These are phyloP conservation scores for Drosophila jambulina DNA, from an alignment of 1,140 invertebrate species.

Conservation along the genomic window DNA sequence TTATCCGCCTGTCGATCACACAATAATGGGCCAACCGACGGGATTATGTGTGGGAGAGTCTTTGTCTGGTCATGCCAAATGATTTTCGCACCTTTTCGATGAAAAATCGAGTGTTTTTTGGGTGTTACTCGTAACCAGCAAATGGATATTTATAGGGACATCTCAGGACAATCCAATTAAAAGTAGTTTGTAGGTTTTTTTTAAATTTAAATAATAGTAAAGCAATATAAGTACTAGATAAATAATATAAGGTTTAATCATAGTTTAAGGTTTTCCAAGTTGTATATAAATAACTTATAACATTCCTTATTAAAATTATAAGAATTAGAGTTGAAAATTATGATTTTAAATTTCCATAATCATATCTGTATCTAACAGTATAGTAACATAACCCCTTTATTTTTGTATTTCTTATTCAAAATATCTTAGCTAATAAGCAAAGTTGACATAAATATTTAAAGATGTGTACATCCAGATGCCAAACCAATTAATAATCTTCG, in stretches of 20 bases:
- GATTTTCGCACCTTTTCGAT: constrained; percentile 74
- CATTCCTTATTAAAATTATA: too few relatives aligned
- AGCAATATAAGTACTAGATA: too few relatives aligned
- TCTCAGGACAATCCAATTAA: constrained; percentile 48
- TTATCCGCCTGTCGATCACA: constrained; percentile 77
- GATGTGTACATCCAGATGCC: constrained; percentile 2
- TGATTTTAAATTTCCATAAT: neutral
- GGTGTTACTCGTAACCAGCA: constrained; percentile 6
- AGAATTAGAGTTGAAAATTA: neutral
- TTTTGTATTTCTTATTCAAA: neutral
- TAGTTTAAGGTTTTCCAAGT: too few relatives aligned
- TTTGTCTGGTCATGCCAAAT: constrained; percentile 50
- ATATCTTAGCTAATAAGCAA: neutral
- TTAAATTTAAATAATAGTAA: neutral
- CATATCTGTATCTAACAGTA: too few relatives aligned
- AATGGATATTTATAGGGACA: constrained; percentile 18
- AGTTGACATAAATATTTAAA: constrained; percentile 19
- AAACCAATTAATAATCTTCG: constrained; percentile 51
- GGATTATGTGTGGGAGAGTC: constrained; percentile 38
- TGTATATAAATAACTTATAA: too few relatives aligned
- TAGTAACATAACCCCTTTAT: neutral
- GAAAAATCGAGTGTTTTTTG: constrained; percentile 18
- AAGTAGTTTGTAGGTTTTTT: constrained; percentile 16
- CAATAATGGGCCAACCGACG: constrained; percentile 73
- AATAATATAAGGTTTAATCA: too few relatives aligned